A percentile compares a stretch with the other conserved stretches of the same genome.
These are phyloP conservation scores for Orchesellides sinensis DNA, from an alignment of 2,888 invertebrate species.

Conservation along the genomic window DNA sequence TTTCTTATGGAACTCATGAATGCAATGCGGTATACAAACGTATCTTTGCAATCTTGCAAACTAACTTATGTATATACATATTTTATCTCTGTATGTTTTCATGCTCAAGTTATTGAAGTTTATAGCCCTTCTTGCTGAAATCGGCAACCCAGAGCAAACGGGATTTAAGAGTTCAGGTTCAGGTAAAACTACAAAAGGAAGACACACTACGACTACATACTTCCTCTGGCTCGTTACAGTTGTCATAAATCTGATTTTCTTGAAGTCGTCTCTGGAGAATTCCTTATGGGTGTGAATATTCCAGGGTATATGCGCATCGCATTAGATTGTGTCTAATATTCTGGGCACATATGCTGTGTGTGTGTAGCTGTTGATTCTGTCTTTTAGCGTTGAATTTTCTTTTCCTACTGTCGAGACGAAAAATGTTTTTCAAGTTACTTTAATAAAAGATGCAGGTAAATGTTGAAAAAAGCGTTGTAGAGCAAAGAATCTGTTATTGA, in stretches of 20 bases:
- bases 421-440: too few relatives aligned
- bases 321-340: not conserved
- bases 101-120: not conserved
- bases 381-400: slow-evolving; percentile 13
- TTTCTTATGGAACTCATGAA: not conserved
- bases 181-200: not conserved
- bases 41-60: too few relatives aligned
- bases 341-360: not conserved
- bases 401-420: too few relatives aligned
- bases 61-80: not conserved
- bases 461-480: not conserved
- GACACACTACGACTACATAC: not conserved
- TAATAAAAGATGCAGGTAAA: slow-evolving; percentile 12
- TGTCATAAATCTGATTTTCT: slow-evolving; percentile 64
- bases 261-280: slow-evolving; percentile 48
- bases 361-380: slow-evolving; percentile 13
- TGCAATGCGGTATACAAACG: too few relatives aligned
- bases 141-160: not conserved
- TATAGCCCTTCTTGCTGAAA: not conserved
- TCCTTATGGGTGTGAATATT: slow-evolving; percentile 15
- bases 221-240: slow-evolving; percentile 42
- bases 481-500: slow-evolving; percentile 2
- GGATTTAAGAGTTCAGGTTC: not conserved
- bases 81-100: not conserved
- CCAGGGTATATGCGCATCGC: not conserved